Conservation (phyloP, 2,113 vertebrate genomes). For the Alectura lathami region DNA sequence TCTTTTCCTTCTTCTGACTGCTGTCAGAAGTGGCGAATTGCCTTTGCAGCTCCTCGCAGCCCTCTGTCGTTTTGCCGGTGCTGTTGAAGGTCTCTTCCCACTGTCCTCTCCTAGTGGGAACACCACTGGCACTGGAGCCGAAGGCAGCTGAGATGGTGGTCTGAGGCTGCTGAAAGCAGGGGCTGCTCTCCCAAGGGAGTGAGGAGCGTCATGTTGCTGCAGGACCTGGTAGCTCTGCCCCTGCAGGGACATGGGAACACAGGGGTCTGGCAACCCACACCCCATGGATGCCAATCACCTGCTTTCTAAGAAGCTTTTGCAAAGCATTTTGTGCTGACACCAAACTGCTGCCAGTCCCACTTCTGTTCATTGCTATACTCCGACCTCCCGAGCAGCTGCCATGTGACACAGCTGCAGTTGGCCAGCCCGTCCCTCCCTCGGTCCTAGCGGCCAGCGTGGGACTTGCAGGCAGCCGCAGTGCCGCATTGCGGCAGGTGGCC, state of each 20-base stretch:
- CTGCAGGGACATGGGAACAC: fast-evolving
- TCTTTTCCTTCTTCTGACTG: neutral
- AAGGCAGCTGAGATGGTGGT: neutral
- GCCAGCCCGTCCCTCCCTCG: neutral
- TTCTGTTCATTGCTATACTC: neutral
- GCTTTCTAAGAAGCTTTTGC: neutral
- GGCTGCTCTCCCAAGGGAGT: neutral
- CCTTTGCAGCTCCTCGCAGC: fast-evolving
- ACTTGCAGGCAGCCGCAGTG: neutral
- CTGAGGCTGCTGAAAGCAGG: neutral
- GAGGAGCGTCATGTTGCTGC: neutral
- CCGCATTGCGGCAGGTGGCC: slow-evolving; percentile 61
- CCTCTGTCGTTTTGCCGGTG: neutral
- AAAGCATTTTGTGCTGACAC: neutral
- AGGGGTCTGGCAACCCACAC: neutral
- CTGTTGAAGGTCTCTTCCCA: neutral
- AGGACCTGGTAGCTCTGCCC: neutral
- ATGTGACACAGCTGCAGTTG: fast-evolving
- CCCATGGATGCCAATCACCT: fast-evolving
- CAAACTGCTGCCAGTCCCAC: neutral
- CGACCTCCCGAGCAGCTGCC: neutral
- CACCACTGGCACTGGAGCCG: neutral
- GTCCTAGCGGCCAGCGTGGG: neutral
- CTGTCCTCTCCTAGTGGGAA: neutral
- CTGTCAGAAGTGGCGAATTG: neutral